Evolutionary conservation across 2,888 invertebrate genomes (phyloP).

Genomic region (Fragum sueziense): DNA sequence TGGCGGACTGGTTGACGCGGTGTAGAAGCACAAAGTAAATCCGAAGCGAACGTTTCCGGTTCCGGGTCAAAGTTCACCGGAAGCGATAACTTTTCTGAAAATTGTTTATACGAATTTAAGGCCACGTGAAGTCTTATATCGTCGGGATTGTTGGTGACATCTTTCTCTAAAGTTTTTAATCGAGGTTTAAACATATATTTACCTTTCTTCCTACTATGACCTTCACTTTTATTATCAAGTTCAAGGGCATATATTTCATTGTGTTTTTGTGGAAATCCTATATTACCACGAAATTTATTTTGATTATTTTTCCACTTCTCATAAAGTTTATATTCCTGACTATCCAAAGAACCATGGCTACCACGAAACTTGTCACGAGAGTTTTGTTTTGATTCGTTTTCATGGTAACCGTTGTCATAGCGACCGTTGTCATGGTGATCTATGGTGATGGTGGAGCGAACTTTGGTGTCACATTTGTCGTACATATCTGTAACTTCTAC

Average conservation of each 20-base stretch:
- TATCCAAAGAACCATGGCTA: background rate
- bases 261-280: conserved; percentile 18
- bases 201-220: conserved; percentile 22
- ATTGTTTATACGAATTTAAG: conserved; percentile 53
- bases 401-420: conserved; percentile 11
- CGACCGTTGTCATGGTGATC: conserved; percentile 2
- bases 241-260: conserved; percentile 18
- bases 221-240: background rate
- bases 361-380: background rate
- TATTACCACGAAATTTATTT: conserved; percentile 9
- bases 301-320: conserved; percentile 46
- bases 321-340: conserved; percentile 4
- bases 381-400: conserved; percentile 6
- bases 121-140: conserved; percentile 27
- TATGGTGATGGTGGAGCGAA: background rate
- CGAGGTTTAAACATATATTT: conserved; percentile 57
- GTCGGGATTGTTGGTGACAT: conserved; percentile 16
- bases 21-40: conserved; percentile 56
- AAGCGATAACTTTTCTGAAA: conserved; percentile 34
- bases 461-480: conserved; percentile 9
- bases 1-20: conserved; percentile 43
- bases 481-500: conserved; percentile 4
- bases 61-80: conserved; percentile 49
- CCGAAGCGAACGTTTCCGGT: conserved; percentile 48
- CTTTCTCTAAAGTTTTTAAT: conserved; percentile 18